phyloP scores from a whole-genome alignment of 53 echinoderm and acorn worm genomes.

The Paracentrotus lividus region DNA sequence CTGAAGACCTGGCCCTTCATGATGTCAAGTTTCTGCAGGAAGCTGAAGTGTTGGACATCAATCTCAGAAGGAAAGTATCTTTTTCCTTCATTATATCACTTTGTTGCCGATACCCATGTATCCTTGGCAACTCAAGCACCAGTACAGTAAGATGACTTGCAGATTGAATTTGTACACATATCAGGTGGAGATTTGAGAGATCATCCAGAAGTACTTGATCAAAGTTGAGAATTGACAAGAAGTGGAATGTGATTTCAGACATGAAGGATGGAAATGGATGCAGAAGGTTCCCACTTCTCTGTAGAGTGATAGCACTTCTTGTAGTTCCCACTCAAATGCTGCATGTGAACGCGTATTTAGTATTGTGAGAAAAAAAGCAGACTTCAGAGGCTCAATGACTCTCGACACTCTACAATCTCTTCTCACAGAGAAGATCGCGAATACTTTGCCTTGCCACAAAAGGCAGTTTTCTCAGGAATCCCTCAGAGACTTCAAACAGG shows the following conservation, averaged over 20 bases:
- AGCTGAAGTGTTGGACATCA: slow-evolving; percentile 74
- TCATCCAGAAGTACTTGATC: slow-evolving; percentile 58
- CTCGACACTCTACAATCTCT: slow-evolving; percentile 60
- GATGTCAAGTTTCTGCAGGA: slow-evolving; percentile 59
- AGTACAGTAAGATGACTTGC: slow-evolving; percentile 58
- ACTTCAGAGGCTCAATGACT: slow-evolving; percentile 70
- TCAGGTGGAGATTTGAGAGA: slow-evolving; percentile 67
- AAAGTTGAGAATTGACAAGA: slow-evolving; percentile 65
- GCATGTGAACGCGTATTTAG: slow-evolving; percentile 72
- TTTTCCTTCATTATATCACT: slow-evolving; percentile 72
- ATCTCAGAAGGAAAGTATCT: slow-evolving; percentile 45
- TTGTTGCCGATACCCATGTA: slow-evolving; percentile 71
- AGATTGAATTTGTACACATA: slow-evolving; percentile 77
- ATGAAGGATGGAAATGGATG: slow-evolving; percentile 69
- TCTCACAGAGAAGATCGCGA: slow-evolving; percentile 65
- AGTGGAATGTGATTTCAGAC: slow-evolving; percentile 68
- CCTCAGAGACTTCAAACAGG: slow-evolving; percentile 29
- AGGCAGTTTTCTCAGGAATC: slow-evolving; percentile 58
- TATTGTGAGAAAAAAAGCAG: slow-evolving; percentile 77
- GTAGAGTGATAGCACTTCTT: slow-evolving; percentile 68
- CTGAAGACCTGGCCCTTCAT: slow-evolving; percentile 76
- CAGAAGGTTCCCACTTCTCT: slow-evolving; percentile 6
- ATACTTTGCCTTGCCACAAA: slow-evolving; percentile 68
- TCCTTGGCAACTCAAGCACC: slow-evolving; percentile 44
- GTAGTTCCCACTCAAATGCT: slow-evolving; percentile 79